Percentiles rank a stretch among this genome's conserved stretches.
These are phyloP conservation scores for Teleogryllus oceanicus DNA, from an alignment of 2,888 invertebrate genomes.

Conservation along the genomic window DNA sequence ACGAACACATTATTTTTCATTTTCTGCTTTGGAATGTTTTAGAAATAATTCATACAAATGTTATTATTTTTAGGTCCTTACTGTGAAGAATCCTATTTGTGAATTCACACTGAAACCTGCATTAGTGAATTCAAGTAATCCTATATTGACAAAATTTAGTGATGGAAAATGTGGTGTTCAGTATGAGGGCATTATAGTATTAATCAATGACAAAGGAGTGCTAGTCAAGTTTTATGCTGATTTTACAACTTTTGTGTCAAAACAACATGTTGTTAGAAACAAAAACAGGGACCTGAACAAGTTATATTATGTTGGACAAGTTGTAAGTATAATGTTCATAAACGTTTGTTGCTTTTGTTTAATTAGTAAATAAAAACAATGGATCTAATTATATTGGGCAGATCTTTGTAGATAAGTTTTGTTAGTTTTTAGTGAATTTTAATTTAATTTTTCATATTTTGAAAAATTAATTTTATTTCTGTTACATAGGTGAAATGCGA, in stretches of 20 bases:
- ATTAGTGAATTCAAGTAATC: constrained; percentile 55
- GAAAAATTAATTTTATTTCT: too few species aligned
- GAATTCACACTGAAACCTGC: constrained; percentile 64
- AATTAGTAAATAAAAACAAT: not conserved
- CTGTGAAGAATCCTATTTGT: constrained; percentile 50
- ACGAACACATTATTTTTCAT: too few species aligned
- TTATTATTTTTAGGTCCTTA: constrained; percentile 52
- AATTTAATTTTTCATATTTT: too few species aligned
- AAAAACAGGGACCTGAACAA: not conserved
- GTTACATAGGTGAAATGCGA: constrained; percentile 53
- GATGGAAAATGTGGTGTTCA: constrained; percentile 53
- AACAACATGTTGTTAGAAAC: constrained; percentile 44
- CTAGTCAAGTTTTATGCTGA: constrained; percentile 59
- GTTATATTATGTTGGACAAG: constrained; percentile 52
- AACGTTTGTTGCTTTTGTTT: not conserved
- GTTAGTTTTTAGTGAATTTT: constrained; percentile 36
- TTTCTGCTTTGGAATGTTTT: too few species aligned
- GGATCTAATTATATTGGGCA: not conserved
- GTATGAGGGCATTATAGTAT: constrained; percentile 56
- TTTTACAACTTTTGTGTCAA: constrained; percentile 54
- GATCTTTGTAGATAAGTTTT: constrained; percentile 23
- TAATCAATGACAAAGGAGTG: constrained; percentile 52
- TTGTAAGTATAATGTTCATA: constrained; percentile 48
- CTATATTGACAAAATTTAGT: constrained; percentile 52
- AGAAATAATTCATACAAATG: not conserved